Conservation (phyloP, 1,140 invertebrate species). For the Sinonovacula constricta region DNA sequence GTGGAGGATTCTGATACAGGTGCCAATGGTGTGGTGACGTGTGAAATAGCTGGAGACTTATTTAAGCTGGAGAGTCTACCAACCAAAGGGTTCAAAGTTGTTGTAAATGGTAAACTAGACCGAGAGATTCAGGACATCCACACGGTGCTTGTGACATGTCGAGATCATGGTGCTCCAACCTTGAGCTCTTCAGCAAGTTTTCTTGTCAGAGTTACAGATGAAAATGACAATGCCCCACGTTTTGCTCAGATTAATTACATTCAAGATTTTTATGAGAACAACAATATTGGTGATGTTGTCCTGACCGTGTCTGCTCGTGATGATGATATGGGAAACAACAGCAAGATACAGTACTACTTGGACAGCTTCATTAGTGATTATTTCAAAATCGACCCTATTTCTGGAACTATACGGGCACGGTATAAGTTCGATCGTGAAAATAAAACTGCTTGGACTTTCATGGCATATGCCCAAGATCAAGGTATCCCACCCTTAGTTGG, state of each 20-base stretch:
- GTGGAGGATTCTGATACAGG: conserved; percentile 68
- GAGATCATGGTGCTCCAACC: conserved; percentile 94
- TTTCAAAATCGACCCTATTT: conserved; percentile 92
- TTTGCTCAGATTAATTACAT: conserved; percentile 93
- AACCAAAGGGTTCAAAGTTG: conserved; percentile 56
- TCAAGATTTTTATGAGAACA: conserved; percentile 93
- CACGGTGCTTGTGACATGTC: conserved; percentile 93
- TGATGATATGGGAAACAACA: conserved; percentile 96
- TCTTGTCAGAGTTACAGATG: conserved; percentile 93
- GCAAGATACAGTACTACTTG: conserved; percentile 94
- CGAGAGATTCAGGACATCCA: conserved; percentile 90
- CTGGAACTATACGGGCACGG: conserved; percentile 91
- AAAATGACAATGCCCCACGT: conserved; percentile 96
- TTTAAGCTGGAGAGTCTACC: conserved; percentile 63
- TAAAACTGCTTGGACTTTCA: conserved; percentile 89
- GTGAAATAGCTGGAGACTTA: conserved; percentile 51
- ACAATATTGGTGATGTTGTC: conserved; percentile 92
- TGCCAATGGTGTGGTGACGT: conserved; percentile 63
- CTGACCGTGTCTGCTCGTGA: conserved; percentile 95
- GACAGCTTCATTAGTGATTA: conserved; percentile 85
- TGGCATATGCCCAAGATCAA: conserved; percentile 93
- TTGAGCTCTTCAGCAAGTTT: conserved; percentile 91
- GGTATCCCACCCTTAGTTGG: conserved; percentile 89
- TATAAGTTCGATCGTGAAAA: conserved; percentile 95
- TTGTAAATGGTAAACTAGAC: conserved; percentile 95